Percentiles rank a stretch among this genome's conserved stretches.
Evolutionary conservation across 2,797 vertebrate genomes (phyloP).

Genomic region (Dipus sagitta): DNA sequence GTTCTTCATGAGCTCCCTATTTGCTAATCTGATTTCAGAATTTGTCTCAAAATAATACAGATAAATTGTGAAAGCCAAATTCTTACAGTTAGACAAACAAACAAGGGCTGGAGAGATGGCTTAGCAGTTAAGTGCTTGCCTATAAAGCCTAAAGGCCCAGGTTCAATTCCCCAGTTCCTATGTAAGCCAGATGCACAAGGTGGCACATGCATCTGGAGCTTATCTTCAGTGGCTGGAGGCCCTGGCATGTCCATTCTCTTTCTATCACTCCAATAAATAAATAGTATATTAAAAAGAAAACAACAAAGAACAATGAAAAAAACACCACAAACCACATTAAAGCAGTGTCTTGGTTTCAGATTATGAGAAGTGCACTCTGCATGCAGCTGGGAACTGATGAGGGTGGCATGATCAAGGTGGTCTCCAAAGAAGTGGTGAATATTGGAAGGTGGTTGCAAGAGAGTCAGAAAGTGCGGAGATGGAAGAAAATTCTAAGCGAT

Average conservation of each 20-base stretch:
- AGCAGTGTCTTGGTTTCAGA: neutral
- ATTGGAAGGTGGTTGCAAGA: conserved; percentile 11
- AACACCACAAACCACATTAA: neutral
- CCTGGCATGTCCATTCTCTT: no score
- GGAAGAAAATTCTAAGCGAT: conserved; percentile 17
- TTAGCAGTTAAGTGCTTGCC: no score
- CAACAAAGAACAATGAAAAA: neutral
- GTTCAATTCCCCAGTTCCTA: no score
- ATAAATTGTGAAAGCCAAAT: conserved; percentile 29
- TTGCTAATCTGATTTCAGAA: conserved; percentile 59
- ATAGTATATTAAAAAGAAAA: neutral
- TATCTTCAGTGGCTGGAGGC: no score
- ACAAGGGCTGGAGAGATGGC: no score
- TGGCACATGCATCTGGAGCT: no score
- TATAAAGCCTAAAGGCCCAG: no score
- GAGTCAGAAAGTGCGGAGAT: neutral
- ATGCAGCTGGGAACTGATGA: neutral
- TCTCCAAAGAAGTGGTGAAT: neutral
- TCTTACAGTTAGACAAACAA: neutral
- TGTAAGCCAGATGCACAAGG: no score
- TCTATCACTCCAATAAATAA: no score
- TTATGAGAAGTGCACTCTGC: neutral
- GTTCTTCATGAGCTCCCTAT: neutral
- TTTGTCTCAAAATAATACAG: conserved; percentile 29
- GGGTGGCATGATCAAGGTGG: neutral